Evolutionary conservation across 2,888 invertebrate species (phyloP), one percentile per base, ranked within the genome.

Genomic region (Darwinula stevensoni): DNA sequence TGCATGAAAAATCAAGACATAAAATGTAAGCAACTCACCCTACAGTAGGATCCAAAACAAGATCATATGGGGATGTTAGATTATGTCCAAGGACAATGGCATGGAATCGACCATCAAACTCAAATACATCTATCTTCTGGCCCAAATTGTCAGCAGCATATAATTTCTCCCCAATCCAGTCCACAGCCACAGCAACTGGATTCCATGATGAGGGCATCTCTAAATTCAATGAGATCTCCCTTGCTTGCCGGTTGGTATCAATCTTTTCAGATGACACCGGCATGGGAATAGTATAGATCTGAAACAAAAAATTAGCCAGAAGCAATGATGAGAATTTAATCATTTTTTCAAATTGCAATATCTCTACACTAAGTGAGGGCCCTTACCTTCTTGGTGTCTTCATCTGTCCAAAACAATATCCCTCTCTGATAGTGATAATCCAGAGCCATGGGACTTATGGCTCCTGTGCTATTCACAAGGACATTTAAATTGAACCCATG

Each of bases 141-240:
- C 84, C 84, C 14, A 82, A 62, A 14, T 73, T 66, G 50, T 94
- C 91, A 0, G 80, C 80, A 14, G 88, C 76, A 53, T 91, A 94
- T 5, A 97, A 59, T 49, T 88, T 91, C 49, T 84, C 74, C 0
- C 84, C 84, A 28, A 94, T 67, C 84, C 91, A 97, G 55, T 94
- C 94, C 12, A 91, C 73, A 5, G 94, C 88, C 31, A 94, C 50
- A 1, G 82, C 72, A 1, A 76, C 71, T 0, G 84, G 84, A 1
- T 74, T 63, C 80, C 82, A 82, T 1, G 75, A 17, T 5, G 14
- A 32, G n/a, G n/a, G n/a, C n/a, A n/a, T n/a, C n/a, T n/a, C n/a
- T n/a, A n/a, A n/a, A n/a, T 14, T 3, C 14, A 14, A 9, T 11
- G 3, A 32, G 15, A 13, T 16, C 12, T 3, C 12, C 12, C 9